Evolutionary conservation across 2,113 vertebrate genomes (phyloP).

Genomic region (Lasiurus cinereus): DNA sequence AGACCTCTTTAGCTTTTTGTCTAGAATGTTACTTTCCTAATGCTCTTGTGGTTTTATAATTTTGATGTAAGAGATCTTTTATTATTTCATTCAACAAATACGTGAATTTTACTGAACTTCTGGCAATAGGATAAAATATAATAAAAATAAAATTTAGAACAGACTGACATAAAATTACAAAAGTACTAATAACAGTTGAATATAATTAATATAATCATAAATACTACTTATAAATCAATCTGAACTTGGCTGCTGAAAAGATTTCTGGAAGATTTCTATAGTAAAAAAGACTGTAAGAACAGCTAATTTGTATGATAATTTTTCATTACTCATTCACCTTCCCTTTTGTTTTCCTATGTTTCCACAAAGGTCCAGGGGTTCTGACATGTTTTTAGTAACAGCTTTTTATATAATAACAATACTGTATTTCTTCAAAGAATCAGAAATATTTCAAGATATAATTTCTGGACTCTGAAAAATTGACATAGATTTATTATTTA

Average conservation of each 20-base stretch:
- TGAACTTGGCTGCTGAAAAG: slow-evolving; percentile 22
- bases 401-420: not conserved
- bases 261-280: slow-evolving; percentile 18
- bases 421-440: not conserved
- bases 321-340: not conserved
- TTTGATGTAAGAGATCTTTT: slow-evolving; percentile 56
- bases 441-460: slow-evolving; percentile 19
- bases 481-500: slow-evolving; percentile 14
- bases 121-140: not conserved
- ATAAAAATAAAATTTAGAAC: slow-evolving; percentile 50
- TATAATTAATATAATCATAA: slow-evolving; percentile 35
- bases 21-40: not conserved
- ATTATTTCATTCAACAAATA: slow-evolving; percentile 16
- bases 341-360: slow-evolving; percentile 1
- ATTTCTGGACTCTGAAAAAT: slow-evolving; percentile 14
- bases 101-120: slow-evolving; percentile 31
- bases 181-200: slow-evolving; percentile 20
- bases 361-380: not conserved
- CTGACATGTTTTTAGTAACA: not conserved
- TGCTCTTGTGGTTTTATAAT: slow-evolving; percentile 26
- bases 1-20: not conserved
- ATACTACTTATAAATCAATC: slow-evolving; percentile 41
- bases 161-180: slow-evolving; percentile 37
- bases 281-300: not conserved
- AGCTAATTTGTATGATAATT: not conserved